A percentile compares a stretch with the other conserved stretches of the same genome.
Evolutionary conservation across 2,888 invertebrate genomes (phyloP).

Genomic region (Ceriagrion tenellum): DNA sequence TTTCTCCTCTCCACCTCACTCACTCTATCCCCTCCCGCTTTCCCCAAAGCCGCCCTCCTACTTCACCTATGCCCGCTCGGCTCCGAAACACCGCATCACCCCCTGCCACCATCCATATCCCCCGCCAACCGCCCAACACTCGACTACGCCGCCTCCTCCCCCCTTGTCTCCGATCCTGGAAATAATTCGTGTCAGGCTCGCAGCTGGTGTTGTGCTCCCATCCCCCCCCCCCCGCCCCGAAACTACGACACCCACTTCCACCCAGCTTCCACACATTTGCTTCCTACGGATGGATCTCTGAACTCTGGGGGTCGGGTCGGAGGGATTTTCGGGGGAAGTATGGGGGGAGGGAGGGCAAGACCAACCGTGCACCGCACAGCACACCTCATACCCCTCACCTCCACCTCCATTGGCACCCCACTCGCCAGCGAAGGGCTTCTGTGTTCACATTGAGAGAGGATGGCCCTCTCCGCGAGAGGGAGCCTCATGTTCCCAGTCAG

Average conservation of each 20-base stretch:
- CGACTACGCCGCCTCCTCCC: neutral
- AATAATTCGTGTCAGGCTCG: constrained; percentile 65
- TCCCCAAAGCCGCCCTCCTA: too few species aligned
- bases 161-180: constrained; percentile 43
- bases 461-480: neutral
- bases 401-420: neutral
- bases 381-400: neutral
- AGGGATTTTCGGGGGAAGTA: neutral
- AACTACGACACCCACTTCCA: neutral
- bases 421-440: neutral
- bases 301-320: constrained; percentile 5
- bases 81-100: constrained; percentile 10
- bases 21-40: neutral
- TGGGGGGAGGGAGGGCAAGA: neutral
- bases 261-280: neutral
- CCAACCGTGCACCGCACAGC: neutral
- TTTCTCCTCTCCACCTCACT: neutral
- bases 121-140: neutral
- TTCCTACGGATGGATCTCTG: constrained; percentile 21
- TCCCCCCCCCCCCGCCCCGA: neutral
- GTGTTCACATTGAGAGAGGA: neutral
- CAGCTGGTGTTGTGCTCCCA: constrained; percentile 54
- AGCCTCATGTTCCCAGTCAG: constrained; percentile 42
- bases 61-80: neutral
- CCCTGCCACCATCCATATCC: neutral